These are phyloP conservation scores for Lacerta bilineata DNA, from an alignment of 2,797 vertebrate species.

Conservation along the genomic window DNA sequence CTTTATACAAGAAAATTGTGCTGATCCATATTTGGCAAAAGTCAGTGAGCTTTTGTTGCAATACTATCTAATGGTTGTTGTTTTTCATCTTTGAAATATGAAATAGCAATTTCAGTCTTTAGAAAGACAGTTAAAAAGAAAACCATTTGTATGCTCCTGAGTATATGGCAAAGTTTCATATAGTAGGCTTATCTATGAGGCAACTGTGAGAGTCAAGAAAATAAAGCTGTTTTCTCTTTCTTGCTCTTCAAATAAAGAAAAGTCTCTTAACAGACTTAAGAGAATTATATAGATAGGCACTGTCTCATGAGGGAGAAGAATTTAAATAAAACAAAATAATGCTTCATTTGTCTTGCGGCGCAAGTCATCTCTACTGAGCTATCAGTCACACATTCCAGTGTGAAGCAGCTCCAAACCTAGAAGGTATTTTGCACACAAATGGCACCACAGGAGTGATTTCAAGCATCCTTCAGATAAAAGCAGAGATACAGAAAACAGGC, in stretches of 20 bases:
- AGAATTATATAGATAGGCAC: not conserved
- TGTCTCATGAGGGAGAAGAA: not conserved
- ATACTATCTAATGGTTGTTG: not conserved
- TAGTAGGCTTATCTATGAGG: not conserved
- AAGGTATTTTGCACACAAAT: slow-evolving; percentile 1
- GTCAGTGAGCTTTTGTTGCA: not conserved
- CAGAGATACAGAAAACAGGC: slow-evolving; percentile 6
- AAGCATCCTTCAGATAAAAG: slow-evolving; percentile 7
- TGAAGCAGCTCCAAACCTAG: not conserved
- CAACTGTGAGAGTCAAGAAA: not conserved
- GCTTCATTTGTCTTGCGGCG: not conserved
- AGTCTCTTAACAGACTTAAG: slow-evolving; percentile 1
- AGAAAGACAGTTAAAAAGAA: not conserved
- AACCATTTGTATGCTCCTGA: not conserved
- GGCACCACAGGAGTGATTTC: not conserved
- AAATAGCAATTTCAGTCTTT: not conserved
- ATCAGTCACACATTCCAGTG: not conserved
- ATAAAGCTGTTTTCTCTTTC: not conserved
- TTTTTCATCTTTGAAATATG: not conserved
- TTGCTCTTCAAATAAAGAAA: not conserved
- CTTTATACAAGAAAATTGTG: not conserved
- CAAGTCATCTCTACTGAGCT: not conserved
- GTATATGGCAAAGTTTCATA: not conserved
- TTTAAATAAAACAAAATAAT: slow-evolving; percentile 19
- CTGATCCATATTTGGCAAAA: not conserved